phyloP scores from a whole-genome alignment of 2,888 invertebrate genomes.

The Deilephila porcellus region DNA sequence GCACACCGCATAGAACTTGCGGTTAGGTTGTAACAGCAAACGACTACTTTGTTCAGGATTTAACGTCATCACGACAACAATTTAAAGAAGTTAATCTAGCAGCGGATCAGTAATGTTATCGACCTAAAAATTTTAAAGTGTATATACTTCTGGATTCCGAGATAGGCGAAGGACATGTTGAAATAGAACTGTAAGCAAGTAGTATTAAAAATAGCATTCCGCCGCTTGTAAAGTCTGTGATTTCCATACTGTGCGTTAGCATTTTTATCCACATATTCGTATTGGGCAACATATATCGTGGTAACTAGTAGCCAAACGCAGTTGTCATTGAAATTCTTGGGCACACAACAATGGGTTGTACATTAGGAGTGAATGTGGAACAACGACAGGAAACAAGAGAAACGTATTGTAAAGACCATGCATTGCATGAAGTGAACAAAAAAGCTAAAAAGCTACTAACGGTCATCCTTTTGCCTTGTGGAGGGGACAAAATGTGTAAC shows the following conservation, averaged over 20 bases:
- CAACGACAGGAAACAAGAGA: conserved; percentile 65
- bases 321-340: conserved; percentile 39
- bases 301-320: conserved; percentile 18
- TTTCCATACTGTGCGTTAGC: conserved; percentile 21
- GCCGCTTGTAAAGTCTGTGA: not conserved
- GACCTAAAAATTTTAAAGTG: not conserved
- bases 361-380: conserved; percentile 60
- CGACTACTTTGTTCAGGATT: conserved; percentile 47
- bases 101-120: not conserved
- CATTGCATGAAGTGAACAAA: conserved; percentile 59
- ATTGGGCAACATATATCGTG: not conserved
- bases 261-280: conserved; percentile 7
- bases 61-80: not conserved
- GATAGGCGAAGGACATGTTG: not conserved
- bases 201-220: not conserved
- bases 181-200: conserved; percentile 2
- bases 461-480: conserved; percentile 67
- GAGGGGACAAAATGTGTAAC: conserved; percentile 57
- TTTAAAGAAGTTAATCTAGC: not conserved
- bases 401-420: conserved; percentile 57
- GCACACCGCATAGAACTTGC: conserved; percentile 57
- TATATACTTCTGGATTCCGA: not conserved
- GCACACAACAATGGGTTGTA: conserved; percentile 55
- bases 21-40: conserved; percentile 60
- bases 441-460: conserved; percentile 62